Evolutionary conservation across 2,888 invertebrate genomes (phyloP), one percentile per base, ranked within the genome.

Genomic region (Harpagoxenus sublaevis): DNA sequence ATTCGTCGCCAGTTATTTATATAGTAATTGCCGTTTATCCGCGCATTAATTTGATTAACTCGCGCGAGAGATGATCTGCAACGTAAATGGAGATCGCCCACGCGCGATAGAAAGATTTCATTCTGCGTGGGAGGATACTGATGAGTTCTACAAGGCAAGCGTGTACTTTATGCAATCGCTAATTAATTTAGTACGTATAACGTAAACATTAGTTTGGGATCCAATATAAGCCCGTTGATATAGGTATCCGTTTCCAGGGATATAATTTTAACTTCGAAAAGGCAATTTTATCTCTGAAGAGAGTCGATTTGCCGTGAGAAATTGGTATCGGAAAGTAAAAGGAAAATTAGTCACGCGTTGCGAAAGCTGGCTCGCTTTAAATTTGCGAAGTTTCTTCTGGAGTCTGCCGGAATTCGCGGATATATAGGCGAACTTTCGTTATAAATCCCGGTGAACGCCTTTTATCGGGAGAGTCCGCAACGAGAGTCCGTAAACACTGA

Each of bases 1-100:
- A 88, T 81, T 73, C 71, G 71, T 73, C 53, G 31, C 53, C 62
- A 84, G 86, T 87, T 88, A 92, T 91, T 91, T 75, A 86, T 75
- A 86, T 85, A 81, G 77, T 18, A 23, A 53, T 51, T 28, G 51
- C 6, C 39, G 10, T 39, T 65, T 77, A 53, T 42, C 48, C 8
- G 51, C n/a, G 39, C 51, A 53, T 66, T 66, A 66, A 66, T 53
- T 77, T 53, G 53, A 66, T 66, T 77, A 77, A 77, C 12, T 77
- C 12, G 23, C 51, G 18, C 6, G 35, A 35, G n/a, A 28, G 53
- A 15, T 42, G 23, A 12, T 23, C 2, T 15, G 18, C 23, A 18
- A 18, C 51, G 66, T 35, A 51, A 51, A 75, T 75, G 15, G 23
- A 15, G 48, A 75, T 75, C 23, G 39, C 51, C 0, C n/a, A 48